phyloP scores from a whole-genome alignment of 2,888 invertebrate genomes.

The Ptilodon capucinus region DNA sequence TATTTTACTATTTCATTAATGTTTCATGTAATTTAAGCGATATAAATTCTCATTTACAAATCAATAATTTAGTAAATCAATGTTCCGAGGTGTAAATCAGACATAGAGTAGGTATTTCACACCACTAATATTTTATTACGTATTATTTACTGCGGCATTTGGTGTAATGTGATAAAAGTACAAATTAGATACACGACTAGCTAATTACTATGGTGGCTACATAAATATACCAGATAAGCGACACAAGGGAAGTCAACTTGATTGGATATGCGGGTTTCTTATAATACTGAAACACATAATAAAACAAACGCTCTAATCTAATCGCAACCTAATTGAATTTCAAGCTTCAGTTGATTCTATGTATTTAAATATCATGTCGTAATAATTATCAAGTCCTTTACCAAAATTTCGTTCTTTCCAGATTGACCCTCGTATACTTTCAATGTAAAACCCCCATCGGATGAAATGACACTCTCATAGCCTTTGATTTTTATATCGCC shows the following conservation, averaged over 20 bases:
- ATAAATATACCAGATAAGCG: constrained; percentile 71
- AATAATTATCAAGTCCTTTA: too few species aligned
- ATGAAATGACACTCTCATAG: too few species aligned
- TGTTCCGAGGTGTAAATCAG: background rate
- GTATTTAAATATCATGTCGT: too few species aligned
- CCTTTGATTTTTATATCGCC: too few species aligned
- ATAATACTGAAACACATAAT: constrained; percentile 25
- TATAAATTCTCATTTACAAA: background rate
- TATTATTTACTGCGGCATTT: constrained; percentile 10
- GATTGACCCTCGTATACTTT: too few species aligned
- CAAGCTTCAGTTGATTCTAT: background rate
- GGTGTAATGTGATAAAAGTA: constrained; percentile 25
- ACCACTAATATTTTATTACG: constrained; percentile 10
- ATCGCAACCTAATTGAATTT: background rate
- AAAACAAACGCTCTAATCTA: background rate
- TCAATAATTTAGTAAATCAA: background rate
- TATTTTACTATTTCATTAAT: too few species aligned
- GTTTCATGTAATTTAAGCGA: too few species aligned
- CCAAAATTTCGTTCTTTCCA: too few species aligned
- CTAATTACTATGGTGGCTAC: constrained; percentile 61
- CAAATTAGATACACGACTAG: constrained; percentile 26
- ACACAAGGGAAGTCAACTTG: constrained; percentile 42
- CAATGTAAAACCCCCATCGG: too few species aligned
- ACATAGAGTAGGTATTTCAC: background rate
- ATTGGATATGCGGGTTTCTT: constrained; percentile 65